Evolutionary conservation across 2,797 vertebrate genomes (phyloP), one percentile per base, ranked within the genome.

Genomic region (Percopsis omiscomaycus): DNA sequence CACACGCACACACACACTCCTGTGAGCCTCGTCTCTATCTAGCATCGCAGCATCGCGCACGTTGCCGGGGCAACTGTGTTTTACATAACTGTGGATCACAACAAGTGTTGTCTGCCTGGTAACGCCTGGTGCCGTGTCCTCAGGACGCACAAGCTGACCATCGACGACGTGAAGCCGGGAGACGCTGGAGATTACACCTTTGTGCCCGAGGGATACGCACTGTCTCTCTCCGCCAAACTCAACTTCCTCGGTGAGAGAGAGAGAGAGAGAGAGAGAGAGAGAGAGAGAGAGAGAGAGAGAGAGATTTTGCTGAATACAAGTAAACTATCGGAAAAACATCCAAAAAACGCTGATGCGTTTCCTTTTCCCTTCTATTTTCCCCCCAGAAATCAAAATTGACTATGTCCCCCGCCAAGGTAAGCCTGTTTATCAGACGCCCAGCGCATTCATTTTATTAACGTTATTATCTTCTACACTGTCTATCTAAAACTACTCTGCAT

Each of bases 131-230:
- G 66, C 65, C 68, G 53, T 56, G 42, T 83, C 74, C 69, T 42
- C 76, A 97, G 96, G 87, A 71, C 81, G 75, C 95, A 97, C 88
- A 97, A 95, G 72, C 86, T 97, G 81, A 87, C 86, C 49, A 95
- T 97, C 11, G 89, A 95, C 54, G 92, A 95, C 0, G 94, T 96
- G 78, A 92, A 79, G 29, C 86, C 93, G 0, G 91, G 91, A 46
- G 95, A 97, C 4, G 95, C 94, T 1, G 95, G 93, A 13, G 95
- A 96, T 77, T 97, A 97, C 68, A 94, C 92, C 0, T 97, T 97
- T 6, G 81, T 97, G 48, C 96, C 95, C 0, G 93, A 96, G 0
- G 95, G 95, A 61, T 93, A 93, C 0, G 95, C 95, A 0, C 58
- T 97, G 59, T 93, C 94, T 5, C 90, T 97, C 1, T 97, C 95